A percentile compares a stretch with the other conserved stretches of the same genome.
Conservation (phyloP, 2,888 invertebrate species). For the Nebria brevicollis region DNA sequence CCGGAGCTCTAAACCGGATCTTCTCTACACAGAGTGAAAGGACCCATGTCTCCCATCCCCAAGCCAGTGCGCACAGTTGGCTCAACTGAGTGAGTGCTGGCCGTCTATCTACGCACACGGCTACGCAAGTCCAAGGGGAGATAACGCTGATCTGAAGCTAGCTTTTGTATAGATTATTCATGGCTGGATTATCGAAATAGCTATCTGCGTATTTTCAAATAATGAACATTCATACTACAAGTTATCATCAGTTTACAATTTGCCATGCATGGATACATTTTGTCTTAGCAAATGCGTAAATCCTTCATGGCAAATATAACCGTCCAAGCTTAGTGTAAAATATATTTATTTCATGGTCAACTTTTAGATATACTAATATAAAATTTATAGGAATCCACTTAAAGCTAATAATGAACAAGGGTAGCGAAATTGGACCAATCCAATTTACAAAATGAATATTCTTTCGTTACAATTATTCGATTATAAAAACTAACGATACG, state of each 20-base stretch:
- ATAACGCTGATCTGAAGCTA: slow-evolving; percentile 10
- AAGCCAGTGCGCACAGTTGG: slow-evolving; percentile 2
- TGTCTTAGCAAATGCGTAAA: not conserved
- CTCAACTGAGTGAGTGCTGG: not conserved
- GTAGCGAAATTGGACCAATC: not conserved
- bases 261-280: not conserved
- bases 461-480: slow-evolving; percentile 6
- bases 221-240: slow-evolving; percentile 44
- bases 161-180: slow-evolving; percentile 46
- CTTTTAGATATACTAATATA: too few species aligned
- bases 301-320: not conserved
- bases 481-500: slow-evolving; percentile 12
- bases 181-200: slow-evolving; percentile 44
- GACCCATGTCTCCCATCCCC: slow-evolving; percentile 9
- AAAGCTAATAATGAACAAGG: not conserved
- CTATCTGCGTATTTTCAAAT: slow-evolving; percentile 41
- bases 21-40: slow-evolving; percentile 40
- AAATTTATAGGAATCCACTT: too few species aligned
- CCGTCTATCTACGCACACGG: not conserved
- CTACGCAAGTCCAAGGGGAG: slow-evolving; percentile 10
- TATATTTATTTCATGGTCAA: too few species aligned
- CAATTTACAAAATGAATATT: slow-evolving; percentile 15
- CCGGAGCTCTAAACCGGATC: slow-evolving; percentile 46
- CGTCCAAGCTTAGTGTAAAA: too few species aligned
- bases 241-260: not conserved